Evolutionary conservation across 2,113 vertebrate genomes (phyloP).

Genomic region (Neodontobutis hainanensis): DNA sequence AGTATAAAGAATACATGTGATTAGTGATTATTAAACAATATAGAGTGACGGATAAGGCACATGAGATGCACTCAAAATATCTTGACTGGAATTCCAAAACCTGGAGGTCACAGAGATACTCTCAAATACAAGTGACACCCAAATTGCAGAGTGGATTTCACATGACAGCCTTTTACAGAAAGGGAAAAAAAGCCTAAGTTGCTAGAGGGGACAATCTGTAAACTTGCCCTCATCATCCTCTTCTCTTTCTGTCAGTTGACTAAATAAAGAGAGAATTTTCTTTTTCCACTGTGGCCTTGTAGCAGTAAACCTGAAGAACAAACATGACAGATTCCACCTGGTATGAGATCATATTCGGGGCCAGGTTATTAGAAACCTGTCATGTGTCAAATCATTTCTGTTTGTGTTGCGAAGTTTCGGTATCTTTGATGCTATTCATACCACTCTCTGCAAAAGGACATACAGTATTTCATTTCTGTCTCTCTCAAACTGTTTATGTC

Average conservation of each 20-base stretch:
- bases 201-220: conserved; percentile 29
- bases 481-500: no score
- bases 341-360: conserved; percentile 34
- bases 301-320: neutral
- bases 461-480: neutral
- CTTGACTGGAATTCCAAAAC: neutral
- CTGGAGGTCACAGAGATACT: conserved; percentile 7
- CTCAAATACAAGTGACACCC: conserved; percentile 10
- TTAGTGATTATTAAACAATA: no score
- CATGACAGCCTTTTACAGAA: conserved; percentile 27
- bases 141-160: conserved; percentile 35
- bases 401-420: neutral
- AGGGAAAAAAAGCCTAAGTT: conserved; percentile 19
- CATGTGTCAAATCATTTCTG: neutral
- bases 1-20: no score
- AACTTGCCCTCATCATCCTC: neutral
- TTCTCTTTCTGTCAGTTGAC: conserved; percentile 24
- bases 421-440: neutral
- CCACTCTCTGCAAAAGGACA: neutral
- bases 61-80: neutral
- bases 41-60: no score
- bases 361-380: neutral
- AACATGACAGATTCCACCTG: conserved; percentile 25
- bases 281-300: conserved; percentile 8
- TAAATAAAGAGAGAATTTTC: conserved; percentile 32